These are phyloP conservation scores for Xiphophorus maculatus DNA, from an alignment of 2,113 vertebrate species.

Conservation along the genomic window DNA sequence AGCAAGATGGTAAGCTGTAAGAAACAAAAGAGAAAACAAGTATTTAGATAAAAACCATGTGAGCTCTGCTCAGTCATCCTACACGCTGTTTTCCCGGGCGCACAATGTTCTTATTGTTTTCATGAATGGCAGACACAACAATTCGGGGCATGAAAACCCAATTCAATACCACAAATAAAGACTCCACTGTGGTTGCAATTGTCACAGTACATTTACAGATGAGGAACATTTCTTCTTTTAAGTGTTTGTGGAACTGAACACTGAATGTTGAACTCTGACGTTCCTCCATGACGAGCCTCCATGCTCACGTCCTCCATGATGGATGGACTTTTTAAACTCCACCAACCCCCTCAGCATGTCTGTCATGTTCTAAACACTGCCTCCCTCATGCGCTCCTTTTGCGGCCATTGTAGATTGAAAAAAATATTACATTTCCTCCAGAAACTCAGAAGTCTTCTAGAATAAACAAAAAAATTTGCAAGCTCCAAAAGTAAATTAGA, in stretches of 20 bases:
- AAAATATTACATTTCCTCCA: too few species aligned
- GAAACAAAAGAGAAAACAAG: conserved; percentile 4
- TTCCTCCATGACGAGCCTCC: conserved; percentile 30
- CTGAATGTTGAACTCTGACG: conserved; percentile 16
- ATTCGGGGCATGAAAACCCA: conserved; percentile 38
- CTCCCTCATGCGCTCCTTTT: conserved; percentile 26
- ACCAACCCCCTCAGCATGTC: conserved; percentile 42
- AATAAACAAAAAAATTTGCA: too few species aligned
- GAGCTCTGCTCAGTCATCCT: conserved; percentile 9
- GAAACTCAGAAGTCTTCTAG: too few species aligned
- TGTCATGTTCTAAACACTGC: conserved; percentile 46
- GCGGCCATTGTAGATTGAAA: not conserved
- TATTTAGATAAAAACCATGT: not conserved
- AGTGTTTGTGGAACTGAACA: conserved; percentile 8
- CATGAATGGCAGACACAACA: conserved; percentile 40
- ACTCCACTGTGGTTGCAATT: conserved; percentile 30
- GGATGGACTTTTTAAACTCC: conserved; percentile 42
- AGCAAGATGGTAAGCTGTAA: conserved; percentile 40
- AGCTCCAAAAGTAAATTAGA: too few species aligned
- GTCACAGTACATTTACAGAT: conserved; percentile 29
- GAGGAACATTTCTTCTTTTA: conserved; percentile 18
- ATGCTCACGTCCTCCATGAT: conserved; percentile 14
- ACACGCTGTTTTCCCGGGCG: conserved; percentile 7
- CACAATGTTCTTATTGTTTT: conserved; percentile 56
- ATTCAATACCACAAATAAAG: conserved; percentile 43